Conservation (phyloP, 2,797 vertebrate genomes). For the Parauchenoglanis punctatus region DNA sequence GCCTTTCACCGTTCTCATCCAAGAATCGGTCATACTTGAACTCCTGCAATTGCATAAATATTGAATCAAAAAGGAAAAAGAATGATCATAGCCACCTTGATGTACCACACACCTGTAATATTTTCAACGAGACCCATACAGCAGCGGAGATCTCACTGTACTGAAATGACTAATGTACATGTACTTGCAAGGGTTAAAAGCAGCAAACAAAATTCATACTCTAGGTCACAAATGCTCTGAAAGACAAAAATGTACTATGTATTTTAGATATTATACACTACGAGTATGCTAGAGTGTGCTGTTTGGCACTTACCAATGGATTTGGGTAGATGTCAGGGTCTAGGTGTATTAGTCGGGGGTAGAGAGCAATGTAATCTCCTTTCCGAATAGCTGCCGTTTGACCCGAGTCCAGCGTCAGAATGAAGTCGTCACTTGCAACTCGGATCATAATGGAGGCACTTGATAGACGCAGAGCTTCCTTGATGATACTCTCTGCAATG, state of each 20-base stretch:
- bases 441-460: constrained; percentile 68
- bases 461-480: constrained; percentile 64
- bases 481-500: constrained; percentile 62
- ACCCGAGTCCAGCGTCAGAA: constrained; percentile 57
- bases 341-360: constrained; percentile 63
- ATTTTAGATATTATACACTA: background rate
- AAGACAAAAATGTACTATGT: background rate
- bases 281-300: background rate
- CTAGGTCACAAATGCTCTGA: background rate
- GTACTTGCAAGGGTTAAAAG: background rate
- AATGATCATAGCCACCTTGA: background rate
- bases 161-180: background rate
- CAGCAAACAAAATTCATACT: background rate
- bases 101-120: too few relatives aligned
- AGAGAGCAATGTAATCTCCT: constrained; percentile 65
- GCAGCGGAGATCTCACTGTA: background rate
- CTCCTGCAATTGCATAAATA: constrained; percentile 53
- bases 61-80: background rate
- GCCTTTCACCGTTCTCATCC: constrained; percentile 57
- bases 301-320: constrained; percentile 57
- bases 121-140: background rate
- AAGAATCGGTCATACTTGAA: constrained; percentile 63
- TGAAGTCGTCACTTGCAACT: constrained; percentile 59
- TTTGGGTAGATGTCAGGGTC: constrained; percentile 64
- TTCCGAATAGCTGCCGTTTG: constrained; percentile 55